Conservation (phyloP, 2,797 vertebrate species). For the Smutsia gigantea region DNA sequence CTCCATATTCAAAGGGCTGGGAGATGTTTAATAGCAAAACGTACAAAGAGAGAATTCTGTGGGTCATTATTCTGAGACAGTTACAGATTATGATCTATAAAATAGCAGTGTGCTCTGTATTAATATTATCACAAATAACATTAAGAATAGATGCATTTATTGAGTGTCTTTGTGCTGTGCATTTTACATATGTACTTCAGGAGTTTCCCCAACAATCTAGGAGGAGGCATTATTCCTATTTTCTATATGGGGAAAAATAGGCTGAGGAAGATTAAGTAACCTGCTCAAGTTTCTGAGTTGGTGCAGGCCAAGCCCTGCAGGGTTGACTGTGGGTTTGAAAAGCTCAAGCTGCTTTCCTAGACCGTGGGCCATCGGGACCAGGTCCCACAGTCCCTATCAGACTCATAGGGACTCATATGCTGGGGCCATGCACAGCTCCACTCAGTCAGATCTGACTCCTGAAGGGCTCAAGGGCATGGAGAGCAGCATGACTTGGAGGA, state of each 20-base stretch:
- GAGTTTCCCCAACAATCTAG: background rate
- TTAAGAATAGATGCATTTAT: conserved; percentile 47
- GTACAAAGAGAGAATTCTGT: conserved; percentile 36
- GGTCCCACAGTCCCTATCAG: background rate
- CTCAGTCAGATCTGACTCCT: background rate
- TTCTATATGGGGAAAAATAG: background rate
- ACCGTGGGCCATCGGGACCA: background rate
- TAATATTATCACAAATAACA: conserved; percentile 52
- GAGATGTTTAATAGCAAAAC: conserved; percentile 55
- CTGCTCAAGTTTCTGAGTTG: background rate
- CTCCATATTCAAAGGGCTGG: conserved; percentile 46
- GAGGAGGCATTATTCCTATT: background rate
- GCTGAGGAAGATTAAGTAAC: background rate
- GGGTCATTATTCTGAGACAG: conserved; percentile 34
- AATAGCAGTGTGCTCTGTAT: conserved; percentile 5
- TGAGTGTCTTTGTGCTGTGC: background rate
- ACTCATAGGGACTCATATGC: background rate
- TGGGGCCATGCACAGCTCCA: background rate
- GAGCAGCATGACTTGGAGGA: background rate
- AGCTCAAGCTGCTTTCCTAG: background rate
- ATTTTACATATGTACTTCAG: background rate
- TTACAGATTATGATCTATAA: conserved; percentile 57
- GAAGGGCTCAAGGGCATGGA: background rate
- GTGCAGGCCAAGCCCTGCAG: background rate
- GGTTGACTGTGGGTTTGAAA: background rate